Percentiles rank a stretch among this genome's conserved stretches.
Evolutionary conservation across 2,113 vertebrate species (phyloP).

Genomic region (Strix aluco): DNA sequence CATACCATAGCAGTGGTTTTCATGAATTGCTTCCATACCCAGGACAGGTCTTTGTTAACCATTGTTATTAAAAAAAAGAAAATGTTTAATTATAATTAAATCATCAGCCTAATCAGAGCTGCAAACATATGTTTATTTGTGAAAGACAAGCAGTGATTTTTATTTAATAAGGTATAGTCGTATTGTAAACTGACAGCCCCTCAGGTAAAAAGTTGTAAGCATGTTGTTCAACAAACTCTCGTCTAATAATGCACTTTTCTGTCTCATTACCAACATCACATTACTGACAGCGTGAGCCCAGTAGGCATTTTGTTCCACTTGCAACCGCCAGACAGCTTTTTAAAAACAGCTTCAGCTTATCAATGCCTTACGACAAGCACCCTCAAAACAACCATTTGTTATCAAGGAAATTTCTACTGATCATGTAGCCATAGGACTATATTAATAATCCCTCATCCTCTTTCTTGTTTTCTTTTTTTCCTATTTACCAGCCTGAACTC

Average conservation of each 20-base stretch:
- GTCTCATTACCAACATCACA: constrained; percentile 32
- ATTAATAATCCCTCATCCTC: not conserved
- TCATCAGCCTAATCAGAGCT: not conserved
- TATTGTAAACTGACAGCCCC: not conserved
- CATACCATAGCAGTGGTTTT: not conserved
- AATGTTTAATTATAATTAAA: not conserved
- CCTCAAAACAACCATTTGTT: not conserved
- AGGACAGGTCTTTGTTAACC: not conserved
- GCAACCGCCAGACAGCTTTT: not conserved
- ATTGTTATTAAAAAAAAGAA: not conserved
- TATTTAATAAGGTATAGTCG: not conserved
- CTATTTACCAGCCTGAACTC: not conserved
- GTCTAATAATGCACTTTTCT: constrained; percentile 28
- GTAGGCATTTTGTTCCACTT: not conserved
- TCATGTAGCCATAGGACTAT: not conserved
- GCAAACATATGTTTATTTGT: not conserved
- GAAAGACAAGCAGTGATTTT: not conserved
- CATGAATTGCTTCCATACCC: not conserved
- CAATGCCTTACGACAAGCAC: not conserved
- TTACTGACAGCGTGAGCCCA: not conserved
- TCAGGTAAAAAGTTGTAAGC: not conserved
- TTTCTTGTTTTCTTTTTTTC: not conserved
- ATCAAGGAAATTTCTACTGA: not conserved
- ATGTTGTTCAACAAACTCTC: not conserved
- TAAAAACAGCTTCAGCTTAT: not conserved